phyloP scores from a whole-genome alignment of 2,113 vertebrate species.

The Dolichotis patagonum region DNA sequence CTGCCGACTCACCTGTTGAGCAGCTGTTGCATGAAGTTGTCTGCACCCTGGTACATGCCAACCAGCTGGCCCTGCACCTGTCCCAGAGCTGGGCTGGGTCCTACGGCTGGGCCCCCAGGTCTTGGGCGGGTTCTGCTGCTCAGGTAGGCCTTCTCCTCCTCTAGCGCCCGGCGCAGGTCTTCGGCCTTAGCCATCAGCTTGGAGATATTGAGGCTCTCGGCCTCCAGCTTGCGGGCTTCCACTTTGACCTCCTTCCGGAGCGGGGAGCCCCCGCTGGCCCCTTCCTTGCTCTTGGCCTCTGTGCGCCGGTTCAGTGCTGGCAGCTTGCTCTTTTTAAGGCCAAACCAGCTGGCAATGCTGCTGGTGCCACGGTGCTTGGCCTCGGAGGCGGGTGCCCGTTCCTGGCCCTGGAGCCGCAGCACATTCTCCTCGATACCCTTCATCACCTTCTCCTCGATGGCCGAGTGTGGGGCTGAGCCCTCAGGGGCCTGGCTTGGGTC shows the following conservation, averaged over 20 bases:
- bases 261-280: conserved; percentile 84
- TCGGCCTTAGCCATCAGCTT: conserved; percentile 98
- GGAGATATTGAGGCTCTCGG: conserved; percentile 96
- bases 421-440: conserved; percentile 98
- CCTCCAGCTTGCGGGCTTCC: conserved; percentile 89
- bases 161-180: conserved; percentile 94
- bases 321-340: conserved; percentile 95
- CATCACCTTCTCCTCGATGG: conserved; percentile 99
- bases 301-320: conserved; percentile 93
- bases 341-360: conserved; percentile 96
- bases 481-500: conserved; percentile 49
- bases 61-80: conserved; percentile 91
- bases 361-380: conserved; percentile 94
- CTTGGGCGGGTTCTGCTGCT: conserved; percentile 90
- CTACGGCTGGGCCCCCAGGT: conserved; percentile 65
- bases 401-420: conserved; percentile 94
- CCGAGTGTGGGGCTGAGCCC: conserved; percentile 85
- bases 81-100: conserved; percentile 90
- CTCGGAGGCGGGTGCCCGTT: conserved; percentile 86
- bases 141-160: conserved; percentile 95
- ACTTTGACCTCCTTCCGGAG: conserved; percentile 88
- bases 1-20: conserved; percentile 91
- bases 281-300: conserved; percentile 88
- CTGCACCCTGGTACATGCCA: conserved; percentile 93
- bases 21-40: conserved; percentile 98